Evolutionary conservation across 2,888 invertebrate genomes (phyloP).

Genomic region (Oscheius sp.): DNA sequence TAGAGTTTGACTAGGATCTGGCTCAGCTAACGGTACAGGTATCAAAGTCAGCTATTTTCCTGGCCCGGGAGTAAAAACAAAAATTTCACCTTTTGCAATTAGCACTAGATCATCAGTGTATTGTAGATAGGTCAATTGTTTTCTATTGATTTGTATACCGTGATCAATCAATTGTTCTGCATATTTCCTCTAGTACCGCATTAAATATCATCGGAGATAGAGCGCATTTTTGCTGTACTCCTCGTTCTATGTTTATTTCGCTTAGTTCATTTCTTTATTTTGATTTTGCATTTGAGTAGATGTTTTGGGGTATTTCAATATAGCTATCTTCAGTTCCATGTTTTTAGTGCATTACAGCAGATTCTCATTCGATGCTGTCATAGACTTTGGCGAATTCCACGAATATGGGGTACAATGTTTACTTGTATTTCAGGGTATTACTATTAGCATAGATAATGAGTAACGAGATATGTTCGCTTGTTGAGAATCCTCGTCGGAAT

Average conservation of each 20-base stretch:
- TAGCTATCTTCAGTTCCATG: slow-evolving; percentile 12
- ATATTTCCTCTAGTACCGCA: slow-evolving; percentile 31
- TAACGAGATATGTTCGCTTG: too few relatives aligned
- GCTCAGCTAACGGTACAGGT: too few relatives aligned
- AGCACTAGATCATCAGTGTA: slow-evolving; percentile 41
- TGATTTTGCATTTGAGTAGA: background rate
- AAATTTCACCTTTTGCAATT: too few relatives aligned
- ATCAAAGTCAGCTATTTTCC: too few relatives aligned
- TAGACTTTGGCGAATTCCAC: slow-evolving; percentile 38
- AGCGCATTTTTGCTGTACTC: slow-evolving; percentile 29
- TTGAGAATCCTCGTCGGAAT: slow-evolving; percentile 15
- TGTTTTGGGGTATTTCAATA: background rate
- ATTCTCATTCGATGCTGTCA: slow-evolving; percentile 27
- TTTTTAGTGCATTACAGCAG: background rate
- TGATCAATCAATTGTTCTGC: slow-evolving; percentile 31
- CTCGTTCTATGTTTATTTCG: slow-evolving; percentile 1
- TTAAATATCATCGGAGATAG: slow-evolving; percentile 34
- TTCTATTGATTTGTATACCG: slow-evolving; percentile 35
- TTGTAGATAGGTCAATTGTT: slow-evolving; percentile 23
- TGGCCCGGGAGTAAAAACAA: too few relatives aligned
- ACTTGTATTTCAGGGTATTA: slow-evolving; percentile 32
- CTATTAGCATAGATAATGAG: too few relatives aligned
- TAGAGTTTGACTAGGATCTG: too few relatives aligned
- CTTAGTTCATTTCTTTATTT: background rate
- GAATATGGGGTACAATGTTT: slow-evolving; percentile 33